phyloP scores from a whole-genome alignment of 2,113 vertebrate species.

The Ivindomyrus marchei region DNA sequence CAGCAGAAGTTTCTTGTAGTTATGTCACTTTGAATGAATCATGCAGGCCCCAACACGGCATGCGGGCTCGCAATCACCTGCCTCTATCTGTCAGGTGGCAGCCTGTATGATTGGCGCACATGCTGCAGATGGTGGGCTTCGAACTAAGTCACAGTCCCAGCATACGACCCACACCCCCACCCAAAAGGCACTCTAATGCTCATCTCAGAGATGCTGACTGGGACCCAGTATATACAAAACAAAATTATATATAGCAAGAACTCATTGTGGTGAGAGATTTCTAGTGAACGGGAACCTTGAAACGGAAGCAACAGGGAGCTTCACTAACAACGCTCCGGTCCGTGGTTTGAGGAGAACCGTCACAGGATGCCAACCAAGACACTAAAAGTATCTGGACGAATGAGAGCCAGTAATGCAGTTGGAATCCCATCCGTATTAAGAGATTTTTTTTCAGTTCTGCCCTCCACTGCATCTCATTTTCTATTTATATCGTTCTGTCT shows the following conservation, averaged over 20 bases:
- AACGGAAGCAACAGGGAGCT: not conserved
- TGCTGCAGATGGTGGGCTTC: not conserved
- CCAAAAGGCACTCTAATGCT: not conserved
- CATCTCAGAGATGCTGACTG: not conserved
- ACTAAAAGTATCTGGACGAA: not conserved
- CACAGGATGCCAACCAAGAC: not conserved
- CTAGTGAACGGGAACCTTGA: not conserved
- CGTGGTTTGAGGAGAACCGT: not conserved
- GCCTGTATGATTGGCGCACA: not conserved
- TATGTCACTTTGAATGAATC: too few relatives aligned
- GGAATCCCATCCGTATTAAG: slow-evolving; percentile 5
- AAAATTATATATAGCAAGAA: not conserved
- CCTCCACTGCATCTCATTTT: not conserved
- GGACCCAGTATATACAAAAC: not conserved
- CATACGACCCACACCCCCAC: not conserved
- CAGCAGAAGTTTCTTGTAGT: too few relatives aligned
- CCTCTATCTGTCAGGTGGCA: not conserved
- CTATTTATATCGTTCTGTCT: slow-evolving; percentile 18
- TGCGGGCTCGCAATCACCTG: not conserved
- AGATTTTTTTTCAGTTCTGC: slow-evolving; percentile 6
- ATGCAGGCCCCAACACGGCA: not conserved
- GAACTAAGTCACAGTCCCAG: not conserved
- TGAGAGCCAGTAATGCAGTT: not conserved
- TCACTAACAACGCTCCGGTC: not conserved
- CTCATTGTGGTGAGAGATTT: not conserved